Evolutionary conservation across 1,140 invertebrate genomes (phyloP).

Genomic region (Sminthurides bifidus): DNA sequence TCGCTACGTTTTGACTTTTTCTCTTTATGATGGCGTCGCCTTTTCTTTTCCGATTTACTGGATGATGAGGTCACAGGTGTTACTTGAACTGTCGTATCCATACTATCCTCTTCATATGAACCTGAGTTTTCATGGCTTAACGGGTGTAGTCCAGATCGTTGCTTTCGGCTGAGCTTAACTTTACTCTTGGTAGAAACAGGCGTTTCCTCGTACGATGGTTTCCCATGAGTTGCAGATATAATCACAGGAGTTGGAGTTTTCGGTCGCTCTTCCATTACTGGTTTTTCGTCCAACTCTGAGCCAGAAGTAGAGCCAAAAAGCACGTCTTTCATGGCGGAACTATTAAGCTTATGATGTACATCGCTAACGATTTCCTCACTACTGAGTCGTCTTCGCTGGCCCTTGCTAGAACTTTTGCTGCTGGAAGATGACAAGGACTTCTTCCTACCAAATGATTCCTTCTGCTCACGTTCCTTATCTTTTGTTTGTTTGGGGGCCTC

Average conservation of each 20-base stretch:
- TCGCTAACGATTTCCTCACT: slow-evolving; percentile 22
- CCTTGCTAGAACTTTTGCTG: slow-evolving; percentile 9
- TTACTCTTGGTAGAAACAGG: slow-evolving; percentile 13
- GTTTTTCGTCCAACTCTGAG: slow-evolving; percentile 21
- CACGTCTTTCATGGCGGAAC: slow-evolving; percentile 22
- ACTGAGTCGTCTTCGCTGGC: slow-evolving; percentile 27
- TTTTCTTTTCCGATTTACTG: slow-evolving; percentile 21
- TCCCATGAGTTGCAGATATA: not conserved
- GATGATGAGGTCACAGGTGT: not conserved
- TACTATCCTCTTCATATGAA: slow-evolving; percentile 11
- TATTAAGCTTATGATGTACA: too few species aligned
- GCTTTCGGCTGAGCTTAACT: slow-evolving; percentile 10
- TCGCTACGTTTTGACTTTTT: slow-evolving; percentile 22
- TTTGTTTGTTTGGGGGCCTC: slow-evolving; percentile 7
- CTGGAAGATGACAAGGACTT: slow-evolving; percentile 30
- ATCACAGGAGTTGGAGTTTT: slow-evolving; percentile 10
- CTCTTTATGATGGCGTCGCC: slow-evolving; percentile 25
- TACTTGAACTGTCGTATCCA: not conserved
- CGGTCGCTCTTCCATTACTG: not conserved
- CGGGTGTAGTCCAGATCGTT: slow-evolving; percentile 3
- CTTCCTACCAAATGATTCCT: slow-evolving; percentile 7
- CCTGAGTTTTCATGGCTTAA: not conserved
- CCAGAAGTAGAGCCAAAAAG: slow-evolving; percentile 25
- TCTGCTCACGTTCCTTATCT: slow-evolving; percentile 13
- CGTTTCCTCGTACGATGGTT: slow-evolving; percentile 19